Conservation (phyloP, 64 coral and sea anemone species). For the Actinia equina region DNA sequence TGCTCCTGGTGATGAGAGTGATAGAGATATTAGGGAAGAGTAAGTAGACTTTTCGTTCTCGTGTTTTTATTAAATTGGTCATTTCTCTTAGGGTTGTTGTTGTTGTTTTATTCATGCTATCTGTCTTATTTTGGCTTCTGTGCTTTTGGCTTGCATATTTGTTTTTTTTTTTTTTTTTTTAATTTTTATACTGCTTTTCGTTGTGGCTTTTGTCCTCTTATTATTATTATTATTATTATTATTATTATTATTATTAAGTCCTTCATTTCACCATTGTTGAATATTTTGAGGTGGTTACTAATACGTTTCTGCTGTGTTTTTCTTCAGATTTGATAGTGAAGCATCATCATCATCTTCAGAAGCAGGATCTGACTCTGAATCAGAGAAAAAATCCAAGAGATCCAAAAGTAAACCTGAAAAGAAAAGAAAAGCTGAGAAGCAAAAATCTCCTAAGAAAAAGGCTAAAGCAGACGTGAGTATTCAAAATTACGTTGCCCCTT, state of each 20-base stretch:
- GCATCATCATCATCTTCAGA: constrained; percentile 59
- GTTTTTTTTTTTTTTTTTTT: too few species aligned
- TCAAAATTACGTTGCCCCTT: not conserved
- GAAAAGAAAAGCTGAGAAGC: constrained; percentile 74
- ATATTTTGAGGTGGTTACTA: too few species aligned
- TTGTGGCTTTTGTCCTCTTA: too few species aligned
- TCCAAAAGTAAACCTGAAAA: constrained; percentile 71
- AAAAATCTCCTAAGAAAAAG: constrained; percentile 78
- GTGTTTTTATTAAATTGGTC: not conserved
- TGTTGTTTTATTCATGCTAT: too few species aligned
- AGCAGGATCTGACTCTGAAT: constrained; percentile 54
- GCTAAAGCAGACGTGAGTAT: constrained; percentile 51
- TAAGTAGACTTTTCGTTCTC: constrained; percentile 17
- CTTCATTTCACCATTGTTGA: too few species aligned
- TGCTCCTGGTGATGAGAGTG: constrained; percentile 66
- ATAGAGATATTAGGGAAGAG: constrained; percentile 79
- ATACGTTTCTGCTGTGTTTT: not conserved
- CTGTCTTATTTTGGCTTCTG: too few species aligned
- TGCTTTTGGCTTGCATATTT: too few species aligned
- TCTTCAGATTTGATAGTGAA: constrained; percentile 82
- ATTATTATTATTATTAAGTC: too few species aligned
- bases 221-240: too few species aligned
- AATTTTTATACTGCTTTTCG: too few species aligned
- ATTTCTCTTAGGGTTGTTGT: too few species aligned
- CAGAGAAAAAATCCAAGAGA: constrained; percentile 37